Conservation (phyloP, 1,140 invertebrate genomes). For the Agrilus planipennis region DNA sequence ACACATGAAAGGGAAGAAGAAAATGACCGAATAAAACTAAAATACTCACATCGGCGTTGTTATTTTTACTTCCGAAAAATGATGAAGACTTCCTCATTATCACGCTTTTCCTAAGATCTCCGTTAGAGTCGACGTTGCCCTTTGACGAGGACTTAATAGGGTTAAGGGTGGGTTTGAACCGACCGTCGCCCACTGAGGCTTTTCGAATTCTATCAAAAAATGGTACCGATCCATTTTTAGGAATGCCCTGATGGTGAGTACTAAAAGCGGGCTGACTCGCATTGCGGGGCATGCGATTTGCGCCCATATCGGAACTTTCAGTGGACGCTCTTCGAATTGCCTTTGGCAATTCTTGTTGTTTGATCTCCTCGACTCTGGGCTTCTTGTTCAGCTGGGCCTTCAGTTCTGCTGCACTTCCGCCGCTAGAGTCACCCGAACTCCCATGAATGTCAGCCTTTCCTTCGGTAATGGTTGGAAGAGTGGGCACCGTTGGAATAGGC, state of each 20-base stretch:
- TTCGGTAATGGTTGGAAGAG: conserved; percentile 77
- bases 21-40: too few relatives aligned
- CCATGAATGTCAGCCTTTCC: conserved; percentile 54
- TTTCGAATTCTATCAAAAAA: conserved; percentile 75
- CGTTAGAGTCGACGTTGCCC: conserved; percentile 43
- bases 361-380: conserved; percentile 33
- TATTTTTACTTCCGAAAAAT: conserved; percentile 46
- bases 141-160: conserved; percentile 59
- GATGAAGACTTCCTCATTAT: conserved; percentile 44
- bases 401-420: conserved; percentile 22
- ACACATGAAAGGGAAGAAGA: too few relatives aligned
- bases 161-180: conserved; percentile 64
- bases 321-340: conserved; percentile 19
- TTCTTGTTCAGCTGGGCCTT: conserved; percentile 18
- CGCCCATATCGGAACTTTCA: conserved; percentile 30
- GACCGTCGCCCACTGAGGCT: conserved; percentile 62
- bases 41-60: conserved; percentile 40
- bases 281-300: conserved; percentile 56
- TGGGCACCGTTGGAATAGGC: conserved; percentile 65
- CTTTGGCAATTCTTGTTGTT: conserved; percentile 20
- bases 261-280: conserved; percentile 74
- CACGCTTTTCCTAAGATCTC: conserved; percentile 36
- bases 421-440: conserved; percentile 25
- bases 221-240: conserved; percentile 78
- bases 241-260: conserved; percentile 61